Evolutionary conservation across 2,797 vertebrate species (phyloP).

Genomic region (Spatula clypeata): DNA sequence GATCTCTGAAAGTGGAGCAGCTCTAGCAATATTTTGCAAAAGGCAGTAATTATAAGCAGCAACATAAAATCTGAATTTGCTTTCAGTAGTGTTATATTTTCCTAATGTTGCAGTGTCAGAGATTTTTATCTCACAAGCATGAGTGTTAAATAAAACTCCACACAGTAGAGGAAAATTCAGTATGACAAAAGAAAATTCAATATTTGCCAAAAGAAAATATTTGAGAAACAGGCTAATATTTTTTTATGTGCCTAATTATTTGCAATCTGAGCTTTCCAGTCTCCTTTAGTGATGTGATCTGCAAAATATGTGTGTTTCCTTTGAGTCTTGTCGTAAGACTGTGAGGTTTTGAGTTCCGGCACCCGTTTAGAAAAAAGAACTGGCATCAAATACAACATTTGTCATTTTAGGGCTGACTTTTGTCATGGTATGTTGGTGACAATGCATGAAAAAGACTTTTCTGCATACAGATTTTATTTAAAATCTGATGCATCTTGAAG

Average conservation of each 20-base stretch:
- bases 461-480: constrained; percentile 9
- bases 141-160: background rate
- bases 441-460: background rate
- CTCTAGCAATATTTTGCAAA: background rate
- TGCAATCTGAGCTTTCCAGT: background rate
- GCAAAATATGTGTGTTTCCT: background rate
- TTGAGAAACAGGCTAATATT: background rate
- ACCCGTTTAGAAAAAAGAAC: background rate
- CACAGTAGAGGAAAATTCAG: background rate
- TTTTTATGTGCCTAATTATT: background rate
- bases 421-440: background rate
- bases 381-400: background rate
- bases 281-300: background rate
- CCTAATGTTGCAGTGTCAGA: background rate
- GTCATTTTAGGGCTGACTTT: background rate
- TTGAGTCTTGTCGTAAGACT: background rate
- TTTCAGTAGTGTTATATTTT: background rate
- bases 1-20: background rate
- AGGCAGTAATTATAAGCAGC: background rate
- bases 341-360: background rate
- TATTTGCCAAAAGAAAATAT: background rate
- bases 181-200: background rate
- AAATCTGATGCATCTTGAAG: background rate
- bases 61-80: background rate
- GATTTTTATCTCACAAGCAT: background rate